phyloP scores from a whole-genome alignment of 1,140 invertebrate genomes.

The Acromyrmex echinatior region DNA sequence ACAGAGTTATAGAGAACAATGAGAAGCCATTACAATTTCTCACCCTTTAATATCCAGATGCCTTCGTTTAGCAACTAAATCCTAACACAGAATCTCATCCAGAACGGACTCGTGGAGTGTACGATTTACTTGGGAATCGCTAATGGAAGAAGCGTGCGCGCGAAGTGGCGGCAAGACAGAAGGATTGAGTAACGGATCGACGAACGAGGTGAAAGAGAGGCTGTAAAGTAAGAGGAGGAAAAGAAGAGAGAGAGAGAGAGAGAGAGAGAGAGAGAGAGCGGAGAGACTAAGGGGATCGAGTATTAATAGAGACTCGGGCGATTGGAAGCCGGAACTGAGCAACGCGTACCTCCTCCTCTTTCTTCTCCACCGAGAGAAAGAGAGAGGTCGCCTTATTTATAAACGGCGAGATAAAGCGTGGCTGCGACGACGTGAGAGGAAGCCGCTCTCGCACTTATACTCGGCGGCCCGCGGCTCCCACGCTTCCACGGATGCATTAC shows the following conservation, averaged over 20 bases:
- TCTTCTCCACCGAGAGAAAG: slow-evolving; percentile 48
- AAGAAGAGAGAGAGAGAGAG: background rate
- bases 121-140: slow-evolving; percentile 25
- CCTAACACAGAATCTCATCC: slow-evolving; percentile 20
- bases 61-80: background rate
- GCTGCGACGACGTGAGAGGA: slow-evolving; percentile 54
- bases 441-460: slow-evolving; percentile 41
- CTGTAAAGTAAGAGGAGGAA: background rate
- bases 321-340: slow-evolving; percentile 74
- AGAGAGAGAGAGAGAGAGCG: background rate
- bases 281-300: slow-evolving; percentile 69
- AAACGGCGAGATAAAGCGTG: slow-evolving; percentile 57
- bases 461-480: slow-evolving; percentile 45
- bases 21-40: background rate
- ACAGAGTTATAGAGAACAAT: background rate
- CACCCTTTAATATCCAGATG: background rate
- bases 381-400: slow-evolving; percentile 68
- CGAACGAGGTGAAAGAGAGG: slow-evolving; percentile 67
- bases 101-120: background rate
- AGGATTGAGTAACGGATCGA: slow-evolving; percentile 61
- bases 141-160: slow-evolving; percentile 69
- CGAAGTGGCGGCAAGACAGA: slow-evolving; percentile 65
- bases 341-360: slow-evolving; percentile 61
- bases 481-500: slow-evolving; percentile 51
- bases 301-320: slow-evolving; percentile 75